These are phyloP conservation scores for Polydrusus tereticollis DNA, from an alignment of 2,888 invertebrate species.

Conservation along the genomic window DNA sequence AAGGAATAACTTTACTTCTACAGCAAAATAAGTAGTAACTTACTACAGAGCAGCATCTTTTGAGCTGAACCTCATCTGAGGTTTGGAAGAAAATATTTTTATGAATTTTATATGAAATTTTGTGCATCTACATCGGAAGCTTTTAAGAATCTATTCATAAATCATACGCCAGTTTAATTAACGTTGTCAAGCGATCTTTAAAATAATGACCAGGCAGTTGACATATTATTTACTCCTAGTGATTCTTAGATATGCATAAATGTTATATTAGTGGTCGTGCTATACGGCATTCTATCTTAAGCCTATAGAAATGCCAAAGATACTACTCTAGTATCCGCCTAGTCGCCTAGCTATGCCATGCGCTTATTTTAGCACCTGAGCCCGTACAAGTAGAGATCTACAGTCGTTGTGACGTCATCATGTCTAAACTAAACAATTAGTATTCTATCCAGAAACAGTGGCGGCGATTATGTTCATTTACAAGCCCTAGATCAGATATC, in stretches of 20 bases:
- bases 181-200: neutral
- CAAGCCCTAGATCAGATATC: too few species aligned
- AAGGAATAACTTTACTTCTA: too few species aligned
- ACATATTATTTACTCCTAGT: slow-evolving; percentile 4
- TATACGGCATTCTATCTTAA: slow-evolving; percentile 39
- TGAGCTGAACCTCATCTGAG: too few species aligned
- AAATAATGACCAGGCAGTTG: neutral
- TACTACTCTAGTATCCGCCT: slow-evolving; percentile 60
- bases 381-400: slow-evolving; percentile 36
- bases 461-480: too few species aligned
- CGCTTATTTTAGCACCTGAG: slow-evolving; percentile 66
- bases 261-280: slow-evolving; percentile 21
- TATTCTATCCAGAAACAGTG: slow-evolving; percentile 22
- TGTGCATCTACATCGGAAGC: neutral
- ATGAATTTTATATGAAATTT: too few species aligned
- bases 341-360: slow-evolving; percentile 62
- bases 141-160: neutral
- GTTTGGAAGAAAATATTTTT: too few species aligned
- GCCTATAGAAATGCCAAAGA: slow-evolving; percentile 50
- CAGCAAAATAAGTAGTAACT: too few species aligned
- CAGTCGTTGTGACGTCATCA: slow-evolving; percentile 33
- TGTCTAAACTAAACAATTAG: slow-evolving; percentile 39
- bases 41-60: too few species aligned
- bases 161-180: neutral
- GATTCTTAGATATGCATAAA: slow-evolving; percentile 18